phyloP scores from a whole-genome alignment of 2,888 invertebrate genomes.

The Sinopyrophorus schimmeli region DNA sequence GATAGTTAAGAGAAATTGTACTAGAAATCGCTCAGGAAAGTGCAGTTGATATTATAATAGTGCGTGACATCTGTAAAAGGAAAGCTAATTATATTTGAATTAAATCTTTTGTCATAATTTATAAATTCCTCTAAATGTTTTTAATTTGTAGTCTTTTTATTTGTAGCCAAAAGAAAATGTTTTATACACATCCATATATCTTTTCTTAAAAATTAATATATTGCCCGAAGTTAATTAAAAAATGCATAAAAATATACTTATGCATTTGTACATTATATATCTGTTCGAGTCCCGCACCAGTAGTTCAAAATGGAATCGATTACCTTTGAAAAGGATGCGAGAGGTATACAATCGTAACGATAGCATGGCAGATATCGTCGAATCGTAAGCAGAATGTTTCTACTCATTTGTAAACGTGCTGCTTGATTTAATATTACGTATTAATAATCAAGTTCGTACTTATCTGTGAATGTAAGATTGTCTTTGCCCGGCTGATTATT shows the following conservation, averaged over 20 bases:
- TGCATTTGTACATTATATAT: background rate
- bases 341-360: no score
- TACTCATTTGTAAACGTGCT: no score
- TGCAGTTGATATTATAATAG: slow-evolving; percentile 40
- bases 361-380: no score
- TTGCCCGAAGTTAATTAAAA: background rate
- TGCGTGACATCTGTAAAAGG: slow-evolving; percentile 40
- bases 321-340: no score
- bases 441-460: no score
- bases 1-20: slow-evolving; percentile 47
- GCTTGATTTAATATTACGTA: no score
- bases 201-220: background rate
- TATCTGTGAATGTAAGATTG: no score
- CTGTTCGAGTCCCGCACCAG: background rate
- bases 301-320: no score
- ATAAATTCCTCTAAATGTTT: slow-evolving; percentile 1
- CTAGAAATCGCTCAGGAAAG: slow-evolving; percentile 52
- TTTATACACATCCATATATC: background rate
- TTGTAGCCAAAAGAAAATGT: background rate
- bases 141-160: background rate
- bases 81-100: slow-evolving; percentile 25
- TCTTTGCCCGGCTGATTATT: no score
- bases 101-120: slow-evolving; percentile 10
- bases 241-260: background rate
- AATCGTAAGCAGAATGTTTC: no score